Base-by-base conservation (phyloP, 2,113 vertebrate genomes). In the Actenoides lindsayi region DNA sequence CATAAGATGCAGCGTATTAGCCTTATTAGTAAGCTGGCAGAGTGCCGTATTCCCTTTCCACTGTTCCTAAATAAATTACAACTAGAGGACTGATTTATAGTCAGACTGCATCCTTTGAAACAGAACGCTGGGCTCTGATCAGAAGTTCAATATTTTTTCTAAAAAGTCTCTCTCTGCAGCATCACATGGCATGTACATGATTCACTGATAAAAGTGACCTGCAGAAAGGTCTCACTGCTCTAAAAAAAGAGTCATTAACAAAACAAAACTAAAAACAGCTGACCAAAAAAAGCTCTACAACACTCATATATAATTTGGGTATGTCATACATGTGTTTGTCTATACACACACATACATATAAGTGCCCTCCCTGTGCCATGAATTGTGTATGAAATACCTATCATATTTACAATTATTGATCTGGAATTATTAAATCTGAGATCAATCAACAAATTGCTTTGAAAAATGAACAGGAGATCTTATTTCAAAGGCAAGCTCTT, bases 31-130 rank as follows among this genome's bases (percentile, higher is more conserved):
- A 74, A 89, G 2, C 4, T 84, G 41, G 44, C 41, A 87, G 33
- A 89, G 10, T 2, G 7, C 9, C 44, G 12, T 27, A 57, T 35
- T 59, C 27, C 35, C 37, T 84, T 77, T 89, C 60, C 28, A 41
- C 31, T 77, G n/a, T 75, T 71, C 20, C 30, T 62, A 83, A 92
- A 53, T 83, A 88, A 90, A 83, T 85, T 75, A 63, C 71, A 92
- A 78, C 28, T 68, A 56, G 21, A 44, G 46, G 41, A 57, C 39
- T 67, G 65, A 86, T 73, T 87, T 76, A 86, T 53, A 64, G 35
- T n/a, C 67, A 60, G 28, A 39, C 37, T 80, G 28, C 37, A 75
- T 63, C 59, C 33, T 94, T 60, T 64, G 75, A 65, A 87, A 41
- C 27, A 74, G n/a, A 31, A 70, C 62, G 86, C 54, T 78, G 68